phyloP scores from a whole-genome alignment of 2,113 vertebrate genomes.

The Petroica traversi region DNA sequence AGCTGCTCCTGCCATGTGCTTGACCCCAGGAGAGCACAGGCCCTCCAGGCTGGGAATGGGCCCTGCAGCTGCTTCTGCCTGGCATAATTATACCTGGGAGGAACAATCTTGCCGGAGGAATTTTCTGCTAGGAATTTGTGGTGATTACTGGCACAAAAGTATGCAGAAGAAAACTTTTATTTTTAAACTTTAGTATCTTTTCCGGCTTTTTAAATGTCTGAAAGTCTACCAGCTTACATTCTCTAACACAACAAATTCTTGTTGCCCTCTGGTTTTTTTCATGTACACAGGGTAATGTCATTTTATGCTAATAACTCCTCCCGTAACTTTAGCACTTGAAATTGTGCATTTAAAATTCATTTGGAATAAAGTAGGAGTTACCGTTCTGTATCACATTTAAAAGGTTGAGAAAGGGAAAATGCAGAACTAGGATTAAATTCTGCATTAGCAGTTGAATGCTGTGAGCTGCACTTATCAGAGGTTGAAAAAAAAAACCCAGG shows the following conservation, averaged over 20 bases:
- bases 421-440: not conserved
- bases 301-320: not conserved
- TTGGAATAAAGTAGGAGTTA: not conserved
- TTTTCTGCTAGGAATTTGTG: not conserved
- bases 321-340: not conserved
- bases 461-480: not conserved
- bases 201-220: not conserved
- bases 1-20: not conserved
- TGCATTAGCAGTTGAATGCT: not conserved
- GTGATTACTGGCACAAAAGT: not conserved
- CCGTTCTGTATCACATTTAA: not conserved
- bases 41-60: not conserved
- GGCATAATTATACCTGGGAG: not conserved
- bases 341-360: not conserved
- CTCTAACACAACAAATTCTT: not conserved
- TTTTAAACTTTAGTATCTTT: not conserved
- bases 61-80: not conserved
- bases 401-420: not conserved
- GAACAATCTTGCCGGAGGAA: not conserved
- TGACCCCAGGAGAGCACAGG: not conserved
- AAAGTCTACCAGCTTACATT: not conserved
- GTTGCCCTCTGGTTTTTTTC: not conserved
- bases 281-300: fast-evolving
- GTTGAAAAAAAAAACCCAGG: not conserved
- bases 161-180: not conserved